phyloP scores from a whole-genome alignment of 2,888 invertebrate species.

The Pheosia tremula region DNA sequence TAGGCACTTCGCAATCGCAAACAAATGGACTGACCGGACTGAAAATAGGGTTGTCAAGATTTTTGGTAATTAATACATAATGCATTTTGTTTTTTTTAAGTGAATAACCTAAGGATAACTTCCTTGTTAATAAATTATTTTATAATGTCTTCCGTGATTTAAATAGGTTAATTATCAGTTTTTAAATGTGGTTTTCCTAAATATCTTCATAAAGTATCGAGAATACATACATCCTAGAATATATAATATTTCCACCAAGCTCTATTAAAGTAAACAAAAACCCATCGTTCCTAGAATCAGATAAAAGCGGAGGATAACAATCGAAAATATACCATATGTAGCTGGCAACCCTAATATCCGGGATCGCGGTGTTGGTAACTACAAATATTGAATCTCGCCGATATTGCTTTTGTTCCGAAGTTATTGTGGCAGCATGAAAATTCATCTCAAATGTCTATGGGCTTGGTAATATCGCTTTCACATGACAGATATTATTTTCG shows the following conservation, averaged over 20 bases:
- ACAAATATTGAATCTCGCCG: constrained; percentile 58
- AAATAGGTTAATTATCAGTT: too few species aligned
- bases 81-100: too few species aligned
- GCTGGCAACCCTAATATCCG: constrained; percentile 16
- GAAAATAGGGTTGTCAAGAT: neutral
- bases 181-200: too few species aligned
- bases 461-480: constrained; percentile 32
- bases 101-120: too few species aligned
- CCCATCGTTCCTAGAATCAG: neutral
- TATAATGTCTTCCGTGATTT: too few species aligned
- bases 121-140: too few species aligned
- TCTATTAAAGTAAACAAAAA: too few species aligned
- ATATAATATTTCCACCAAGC: too few species aligned
- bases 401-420: constrained; percentile 53
- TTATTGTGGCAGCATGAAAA: constrained; percentile 37
- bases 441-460: constrained; percentile 38
- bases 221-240: too few species aligned
- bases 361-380: constrained; percentile 46
- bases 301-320: neutral
- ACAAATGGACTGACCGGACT: neutral
- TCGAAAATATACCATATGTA: constrained; percentile 2
- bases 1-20: neutral
- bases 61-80: neutral
- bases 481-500: constrained; percentile 28
- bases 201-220: too few species aligned